A percentile compares a stretch with the other conserved stretches of the same genome.
Evolutionary conservation across 2,113 vertebrate species (phyloP).

Genomic region (Cettia cetti): DNA sequence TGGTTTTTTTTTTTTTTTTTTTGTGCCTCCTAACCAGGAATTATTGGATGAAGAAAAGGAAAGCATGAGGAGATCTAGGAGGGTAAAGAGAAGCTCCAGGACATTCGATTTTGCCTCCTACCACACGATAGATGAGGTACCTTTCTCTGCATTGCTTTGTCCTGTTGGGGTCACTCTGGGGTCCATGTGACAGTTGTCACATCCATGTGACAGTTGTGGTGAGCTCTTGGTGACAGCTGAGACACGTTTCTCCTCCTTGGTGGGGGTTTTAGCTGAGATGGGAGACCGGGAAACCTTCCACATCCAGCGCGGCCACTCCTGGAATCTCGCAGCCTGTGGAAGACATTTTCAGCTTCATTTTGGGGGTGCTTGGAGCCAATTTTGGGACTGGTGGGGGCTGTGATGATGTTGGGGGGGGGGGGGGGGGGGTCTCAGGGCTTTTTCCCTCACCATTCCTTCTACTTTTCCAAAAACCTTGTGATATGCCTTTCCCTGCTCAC

Average conservation of each 20-base stretch:
- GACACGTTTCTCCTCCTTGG: accelerated
- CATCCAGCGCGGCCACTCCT: accelerated
- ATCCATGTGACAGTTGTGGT: accelerated
- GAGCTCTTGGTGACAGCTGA: accelerated
- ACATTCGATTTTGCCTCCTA: slow-evolving; percentile 80
- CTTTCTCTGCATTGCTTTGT: neutral
- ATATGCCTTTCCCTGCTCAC: neutral
- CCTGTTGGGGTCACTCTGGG: neutral
- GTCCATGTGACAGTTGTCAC: accelerated
- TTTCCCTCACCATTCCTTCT: accelerated
- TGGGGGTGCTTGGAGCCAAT: neutral
- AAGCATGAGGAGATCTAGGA: slow-evolving; percentile 68
- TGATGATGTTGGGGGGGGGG: neutral
- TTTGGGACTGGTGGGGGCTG: neutral
- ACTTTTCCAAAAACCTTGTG: neutral
- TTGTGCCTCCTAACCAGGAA: slow-evolving; percentile 46
- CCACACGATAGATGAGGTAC: slow-evolving; percentile 82
- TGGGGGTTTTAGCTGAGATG: neutral
- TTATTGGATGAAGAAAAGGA: slow-evolving; percentile 80
- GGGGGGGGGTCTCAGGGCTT: neutral
- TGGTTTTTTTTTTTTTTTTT: too few relatives aligned
- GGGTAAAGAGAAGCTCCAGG: slow-evolving; percentile 66
- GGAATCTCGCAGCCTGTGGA: accelerated
- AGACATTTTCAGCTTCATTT: neutral
- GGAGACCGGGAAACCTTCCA: neutral